phyloP scores from a whole-genome alignment of 2,113 vertebrate genomes.

The Mandrillus leucophaeus region DNA sequence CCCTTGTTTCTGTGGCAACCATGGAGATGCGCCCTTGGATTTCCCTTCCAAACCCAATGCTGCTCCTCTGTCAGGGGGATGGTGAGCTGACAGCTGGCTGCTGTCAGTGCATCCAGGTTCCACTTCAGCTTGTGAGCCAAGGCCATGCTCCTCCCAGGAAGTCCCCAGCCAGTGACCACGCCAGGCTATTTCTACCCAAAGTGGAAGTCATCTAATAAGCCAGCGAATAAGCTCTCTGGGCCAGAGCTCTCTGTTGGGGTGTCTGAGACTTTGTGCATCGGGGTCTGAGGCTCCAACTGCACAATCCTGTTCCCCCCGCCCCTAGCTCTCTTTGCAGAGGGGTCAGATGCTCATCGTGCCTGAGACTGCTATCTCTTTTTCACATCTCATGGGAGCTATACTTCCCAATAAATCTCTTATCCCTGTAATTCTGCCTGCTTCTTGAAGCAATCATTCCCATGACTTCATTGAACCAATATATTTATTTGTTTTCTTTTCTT shows the following conservation, averaged over 20 bases:
- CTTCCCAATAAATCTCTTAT: neutral
- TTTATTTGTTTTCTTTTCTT: neutral
- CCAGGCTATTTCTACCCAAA: neutral
- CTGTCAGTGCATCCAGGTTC: neutral
- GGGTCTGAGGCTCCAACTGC: neutral
- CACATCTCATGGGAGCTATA: neutral
- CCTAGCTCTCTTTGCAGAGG: neutral
- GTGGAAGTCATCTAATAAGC: too few species aligned
- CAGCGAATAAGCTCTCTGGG: neutral
- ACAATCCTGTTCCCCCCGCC: neutral
- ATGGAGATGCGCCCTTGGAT: neutral
- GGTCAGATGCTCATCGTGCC: neutral
- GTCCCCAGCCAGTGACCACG: neutral
- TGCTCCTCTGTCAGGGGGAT: too few species aligned
- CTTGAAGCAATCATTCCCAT: neutral
- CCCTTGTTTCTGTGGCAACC: neutral
- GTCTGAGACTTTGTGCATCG: neutral
- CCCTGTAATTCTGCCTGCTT: neutral
- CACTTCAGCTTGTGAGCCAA: neutral
- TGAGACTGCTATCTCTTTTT: neutral
- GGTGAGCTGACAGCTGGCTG: fast-evolving
- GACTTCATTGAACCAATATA: neutral
- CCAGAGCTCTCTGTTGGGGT: neutral
- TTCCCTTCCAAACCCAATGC: neutral
- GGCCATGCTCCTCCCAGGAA: neutral